These are phyloP conservation scores for Apocrypta bakeri DNA, from an alignment of 1,140 invertebrate genomes.

Conservation along the genomic window DNA sequence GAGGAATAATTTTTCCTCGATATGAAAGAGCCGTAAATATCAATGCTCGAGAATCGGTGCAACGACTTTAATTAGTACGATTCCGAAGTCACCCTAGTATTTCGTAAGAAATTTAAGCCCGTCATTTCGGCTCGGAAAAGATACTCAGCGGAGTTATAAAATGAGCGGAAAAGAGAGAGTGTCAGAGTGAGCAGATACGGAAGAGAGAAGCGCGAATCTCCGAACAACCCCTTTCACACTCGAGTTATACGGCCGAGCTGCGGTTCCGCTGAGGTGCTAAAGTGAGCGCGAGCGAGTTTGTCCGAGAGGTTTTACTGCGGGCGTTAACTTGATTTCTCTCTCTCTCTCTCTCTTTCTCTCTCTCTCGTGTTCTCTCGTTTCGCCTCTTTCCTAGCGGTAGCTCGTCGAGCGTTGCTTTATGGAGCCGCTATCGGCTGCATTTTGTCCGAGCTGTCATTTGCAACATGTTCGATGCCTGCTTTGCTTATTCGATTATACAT, in stretches of 20 bases:
- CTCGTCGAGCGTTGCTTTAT: constrained; percentile 34
- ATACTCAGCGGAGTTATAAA: constrained; percentile 44
- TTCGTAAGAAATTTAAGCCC: constrained; percentile 37
- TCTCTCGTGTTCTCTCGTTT: background rate
- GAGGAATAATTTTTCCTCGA: no score
- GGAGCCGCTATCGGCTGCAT: constrained; percentile 16
- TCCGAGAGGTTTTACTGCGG: constrained; percentile 60
- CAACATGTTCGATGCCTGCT: background rate
- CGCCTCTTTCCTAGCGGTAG: background rate
- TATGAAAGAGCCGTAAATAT: background rate
- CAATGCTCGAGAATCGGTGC: background rate
- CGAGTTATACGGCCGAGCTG: constrained; percentile 56
- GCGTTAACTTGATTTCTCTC: constrained; percentile 62
- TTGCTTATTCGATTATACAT: background rate
- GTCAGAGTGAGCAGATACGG: no score
- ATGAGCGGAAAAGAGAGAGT: constrained; percentile 10
- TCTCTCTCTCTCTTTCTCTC: constrained; percentile 1
- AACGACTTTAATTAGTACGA: constrained; percentile 1
- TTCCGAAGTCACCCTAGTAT: background rate
- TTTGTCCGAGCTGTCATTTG: background rate
- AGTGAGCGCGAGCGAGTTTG: constrained; percentile 60
- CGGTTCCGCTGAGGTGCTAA: constrained; percentile 60
- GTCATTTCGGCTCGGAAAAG: constrained; percentile 32
- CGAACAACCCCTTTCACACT: constrained; percentile 53
- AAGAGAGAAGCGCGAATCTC: constrained; percentile 50